Evolutionary conservation across 2,888 invertebrate genomes (phyloP).

Genomic region (Heteropelma amictum): DNA sequence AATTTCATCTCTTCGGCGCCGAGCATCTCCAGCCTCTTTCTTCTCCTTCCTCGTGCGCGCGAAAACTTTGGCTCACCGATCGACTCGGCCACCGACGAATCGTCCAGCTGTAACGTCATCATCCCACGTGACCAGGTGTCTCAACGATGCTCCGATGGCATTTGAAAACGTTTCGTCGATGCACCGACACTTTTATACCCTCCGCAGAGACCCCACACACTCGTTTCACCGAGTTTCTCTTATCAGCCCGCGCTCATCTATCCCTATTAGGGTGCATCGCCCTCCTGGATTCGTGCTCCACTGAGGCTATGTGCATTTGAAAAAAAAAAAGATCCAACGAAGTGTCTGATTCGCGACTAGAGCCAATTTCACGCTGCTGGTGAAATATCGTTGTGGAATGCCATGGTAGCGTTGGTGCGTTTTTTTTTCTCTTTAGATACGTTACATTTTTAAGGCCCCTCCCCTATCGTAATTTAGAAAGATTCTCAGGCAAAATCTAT

Average conservation of each 20-base stretch:
- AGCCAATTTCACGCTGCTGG: constrained; percentile 46
- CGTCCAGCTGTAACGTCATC: constrained; percentile 15
- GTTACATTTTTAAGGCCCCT: too few relatives aligned
- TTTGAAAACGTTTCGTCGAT: constrained; percentile 16
- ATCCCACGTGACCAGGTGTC: background rate
- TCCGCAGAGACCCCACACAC: constrained; percentile 37
- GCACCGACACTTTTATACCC: constrained; percentile 34
- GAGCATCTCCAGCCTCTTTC: constrained; percentile 55
- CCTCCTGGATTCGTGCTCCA: constrained; percentile 28
- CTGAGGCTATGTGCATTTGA: constrained; percentile 1
- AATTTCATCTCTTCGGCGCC: constrained; percentile 57
- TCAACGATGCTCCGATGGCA: background rate
- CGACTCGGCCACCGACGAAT: background rate
- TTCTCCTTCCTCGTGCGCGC: constrained; percentile 2
- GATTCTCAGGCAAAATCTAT: too few relatives aligned
- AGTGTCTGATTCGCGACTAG: constrained; percentile 15
- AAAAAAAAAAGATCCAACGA: constrained; percentile 11
- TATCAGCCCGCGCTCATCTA: constrained; percentile 25
- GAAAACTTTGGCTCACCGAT: background rate
- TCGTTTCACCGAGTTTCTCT: constrained; percentile 30
- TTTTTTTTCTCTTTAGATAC: too few relatives aligned
- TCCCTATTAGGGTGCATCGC: constrained; percentile 47
- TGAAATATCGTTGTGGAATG: too few relatives aligned
- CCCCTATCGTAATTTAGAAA: too few relatives aligned
- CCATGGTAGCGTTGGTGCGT: too few relatives aligned